Conservation (phyloP, 2,888 invertebrate species). For the Troides oblongomaculatus region DNA sequence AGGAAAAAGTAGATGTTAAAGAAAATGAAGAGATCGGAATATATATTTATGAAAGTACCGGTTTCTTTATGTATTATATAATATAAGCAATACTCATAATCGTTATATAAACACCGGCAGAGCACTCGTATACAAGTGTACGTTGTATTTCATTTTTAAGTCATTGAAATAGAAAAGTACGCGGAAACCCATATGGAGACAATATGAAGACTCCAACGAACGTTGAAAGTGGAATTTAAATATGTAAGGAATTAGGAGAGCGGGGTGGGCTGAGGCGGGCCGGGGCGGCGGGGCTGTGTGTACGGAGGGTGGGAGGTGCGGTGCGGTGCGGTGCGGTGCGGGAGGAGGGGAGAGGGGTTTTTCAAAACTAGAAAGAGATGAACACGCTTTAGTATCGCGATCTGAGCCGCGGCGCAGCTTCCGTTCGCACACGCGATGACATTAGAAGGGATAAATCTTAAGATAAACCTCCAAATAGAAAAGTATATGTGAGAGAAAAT, state of each 20-base stretch:
- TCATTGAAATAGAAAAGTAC: constrained; percentile 45
- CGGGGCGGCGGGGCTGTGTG: constrained; percentile 30
- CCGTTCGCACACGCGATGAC: constrained; percentile 36
- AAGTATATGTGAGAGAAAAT: no score
- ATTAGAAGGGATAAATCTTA: constrained; percentile 48
- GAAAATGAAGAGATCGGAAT: no score
- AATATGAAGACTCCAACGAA: constrained; percentile 70
- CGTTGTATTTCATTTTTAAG: neutral
- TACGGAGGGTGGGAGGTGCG: constrained; percentile 1
- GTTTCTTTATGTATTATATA: no score
- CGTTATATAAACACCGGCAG: no score
- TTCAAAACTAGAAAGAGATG: constrained; percentile 81
- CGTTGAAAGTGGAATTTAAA: constrained; percentile 78
- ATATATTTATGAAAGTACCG: no score
- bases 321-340: constrained; percentile 5
- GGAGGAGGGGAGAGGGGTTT: constrained; percentile 54
- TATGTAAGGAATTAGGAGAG: constrained; percentile 79
- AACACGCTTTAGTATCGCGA: constrained; percentile 79
- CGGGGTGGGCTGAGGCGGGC: constrained; percentile 39
- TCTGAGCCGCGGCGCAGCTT: constrained; percentile 51
- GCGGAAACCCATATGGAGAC: constrained; percentile 68
- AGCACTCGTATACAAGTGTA: no score
- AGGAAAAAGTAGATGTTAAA: no score
- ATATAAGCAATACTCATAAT: no score
- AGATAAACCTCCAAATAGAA: constrained; percentile 39